Evolutionary conservation across 2,888 invertebrate genomes (phyloP).

Genomic region (Caenorhabditis virilis): DNA sequence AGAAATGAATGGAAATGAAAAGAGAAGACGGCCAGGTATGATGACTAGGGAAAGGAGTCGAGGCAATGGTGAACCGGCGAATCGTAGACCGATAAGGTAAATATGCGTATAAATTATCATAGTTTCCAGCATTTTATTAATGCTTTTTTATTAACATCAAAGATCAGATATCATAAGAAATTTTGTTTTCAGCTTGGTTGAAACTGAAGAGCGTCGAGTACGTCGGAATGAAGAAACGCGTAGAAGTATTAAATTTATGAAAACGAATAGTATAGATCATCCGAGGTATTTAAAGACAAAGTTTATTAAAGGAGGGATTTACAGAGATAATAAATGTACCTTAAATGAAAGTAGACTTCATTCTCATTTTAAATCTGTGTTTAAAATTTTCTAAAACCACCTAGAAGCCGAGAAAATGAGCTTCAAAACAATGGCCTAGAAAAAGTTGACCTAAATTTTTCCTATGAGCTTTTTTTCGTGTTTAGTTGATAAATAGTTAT

Average conservation of each 20-base stretch:
- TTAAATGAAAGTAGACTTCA: too few relatives aligned
- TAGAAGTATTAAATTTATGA: conserved; percentile 38
- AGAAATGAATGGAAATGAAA: conserved; percentile 39
- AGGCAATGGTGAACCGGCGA: conserved; percentile 2
- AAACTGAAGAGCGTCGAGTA: conserved; percentile 30
- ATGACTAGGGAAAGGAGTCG: neutral
- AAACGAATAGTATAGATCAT: conserved; percentile 38
- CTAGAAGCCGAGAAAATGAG: neutral
- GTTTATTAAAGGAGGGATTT: too few relatives aligned
- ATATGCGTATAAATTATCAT: neutral
- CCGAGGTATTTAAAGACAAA: neutral
- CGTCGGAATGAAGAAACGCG: conserved; percentile 28
- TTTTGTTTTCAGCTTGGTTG: conserved; percentile 20
- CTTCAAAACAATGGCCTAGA: too few relatives aligned
- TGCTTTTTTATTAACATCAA: too few relatives aligned
- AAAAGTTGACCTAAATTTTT: too few relatives aligned
- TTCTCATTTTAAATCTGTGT: too few relatives aligned
- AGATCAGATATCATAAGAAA: neutral
- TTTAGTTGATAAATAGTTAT: too few relatives aligned
- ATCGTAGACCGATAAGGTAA: conserved; percentile 26
- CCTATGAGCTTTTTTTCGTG: too few relatives aligned
- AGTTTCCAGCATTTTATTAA: too few relatives aligned
- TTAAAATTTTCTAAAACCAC: neutral
- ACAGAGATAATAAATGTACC: too few relatives aligned
- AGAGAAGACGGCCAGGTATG: conserved; percentile 6